Percentiles rank a stretch among this genome's conserved stretches.
These are phyloP conservation scores for Chironomus tentans DNA, from an alignment of 2,888 invertebrate genomes.

Conservation along the genomic window DNA sequence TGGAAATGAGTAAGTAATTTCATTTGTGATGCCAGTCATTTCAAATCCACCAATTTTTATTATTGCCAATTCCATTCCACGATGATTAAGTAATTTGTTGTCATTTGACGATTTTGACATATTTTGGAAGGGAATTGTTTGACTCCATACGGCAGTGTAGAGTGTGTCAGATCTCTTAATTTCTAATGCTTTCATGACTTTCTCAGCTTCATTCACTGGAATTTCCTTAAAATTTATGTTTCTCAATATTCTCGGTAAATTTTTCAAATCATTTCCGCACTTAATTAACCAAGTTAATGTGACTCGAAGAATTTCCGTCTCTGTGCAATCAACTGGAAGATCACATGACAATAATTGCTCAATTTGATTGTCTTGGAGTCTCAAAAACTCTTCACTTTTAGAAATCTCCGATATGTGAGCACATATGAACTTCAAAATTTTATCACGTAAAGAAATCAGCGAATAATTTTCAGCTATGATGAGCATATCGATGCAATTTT, in stretches of 20 bases:
- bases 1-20: constrained; percentile 55
- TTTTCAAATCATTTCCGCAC: constrained; percentile 34
- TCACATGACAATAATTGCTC: constrained; percentile 53
- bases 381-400: constrained; percentile 49
- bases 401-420: constrained; percentile 53
- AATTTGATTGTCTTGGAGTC: constrained; percentile 51
- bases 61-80: constrained; percentile 59
- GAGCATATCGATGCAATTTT: constrained; percentile 63
- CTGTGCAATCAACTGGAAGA: constrained; percentile 59
- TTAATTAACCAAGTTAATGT: constrained; percentile 52
- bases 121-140: constrained; percentile 30
- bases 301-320: constrained; percentile 50
- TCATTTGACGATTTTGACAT: constrained; percentile 7
- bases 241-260: background rate
- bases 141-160: constrained; percentile 32
- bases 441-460: constrained; percentile 48
- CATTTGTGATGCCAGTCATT: constrained; percentile 55
- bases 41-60: constrained; percentile 63
- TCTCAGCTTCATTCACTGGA: constrained; percentile 36
- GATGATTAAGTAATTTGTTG: constrained; percentile 47
- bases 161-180: constrained; percentile 29
- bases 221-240: constrained; percentile 45
- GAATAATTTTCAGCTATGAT: constrained; percentile 61
- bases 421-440: constrained; percentile 57
- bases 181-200: constrained; percentile 32